Base-by-base conservation (phyloP, 2,797 vertebrate genomes). In the Mormyrops boulengeri region DNA sequence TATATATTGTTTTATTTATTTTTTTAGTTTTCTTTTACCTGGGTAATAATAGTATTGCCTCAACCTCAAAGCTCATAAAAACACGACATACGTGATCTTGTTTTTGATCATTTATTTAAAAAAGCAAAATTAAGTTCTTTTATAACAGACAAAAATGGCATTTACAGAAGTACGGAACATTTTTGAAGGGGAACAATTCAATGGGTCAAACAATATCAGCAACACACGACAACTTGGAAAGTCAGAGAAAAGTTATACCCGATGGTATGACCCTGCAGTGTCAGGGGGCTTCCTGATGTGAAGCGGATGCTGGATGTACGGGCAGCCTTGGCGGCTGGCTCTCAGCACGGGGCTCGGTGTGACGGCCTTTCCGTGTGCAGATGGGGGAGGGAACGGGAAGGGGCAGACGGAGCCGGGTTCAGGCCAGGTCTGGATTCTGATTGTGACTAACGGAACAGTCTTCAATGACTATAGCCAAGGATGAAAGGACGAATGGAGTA, bases 101-200 rank as follows among this genome's bases (percentile, higher is more conserved):
- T 19, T 73, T 89, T 87, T 53, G 84, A 87, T 73, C 11, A 53
- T 89, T 89, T 89, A 89, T 89, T 89, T 86, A 44, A 87, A 89
- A 87, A 85, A 73, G 49, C 86, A 89, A 89, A 89, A 77, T 77
- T 57, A 85, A 85, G 52, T 84, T 88, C 53, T 34, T 88, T 87
- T 60, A 89, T 89, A 89, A 89, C 84, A 89, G 89, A 73, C 89
- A 89, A 89, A 89, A 89, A 66, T 30, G 53, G 19, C 30, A 69
- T 87, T 53, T 66, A 86, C 87, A 88, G 14, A 88, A 52, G 30
- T 86, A 62, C 55, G 26, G 57, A 89, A 85, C 82, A 87, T 89
- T 73, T 69, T 73, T 52, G 66, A 87, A 87, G 89, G 60, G 84
- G 34, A 89, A 89, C 62, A 47, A 55, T 55, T 69, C 57, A 86